Conservation (phyloP, 2,113 vertebrate species). For the Stigmatopora nigra region DNA sequence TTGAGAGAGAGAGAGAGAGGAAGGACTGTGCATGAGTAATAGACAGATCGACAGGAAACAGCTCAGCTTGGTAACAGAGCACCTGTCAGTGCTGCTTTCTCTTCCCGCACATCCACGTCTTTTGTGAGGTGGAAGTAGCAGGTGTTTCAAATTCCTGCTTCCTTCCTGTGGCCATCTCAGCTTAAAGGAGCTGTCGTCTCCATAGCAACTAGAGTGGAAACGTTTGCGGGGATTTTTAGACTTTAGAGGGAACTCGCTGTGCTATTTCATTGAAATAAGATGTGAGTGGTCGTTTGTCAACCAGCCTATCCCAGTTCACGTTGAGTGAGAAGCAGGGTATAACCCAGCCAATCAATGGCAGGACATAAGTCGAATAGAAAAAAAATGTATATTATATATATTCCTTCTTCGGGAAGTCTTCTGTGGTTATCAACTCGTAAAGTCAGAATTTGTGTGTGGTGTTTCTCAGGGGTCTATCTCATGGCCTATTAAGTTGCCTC, state of each 20-base stretch:
- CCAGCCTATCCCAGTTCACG: too few species aligned
- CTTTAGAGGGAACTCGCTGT: not conserved
- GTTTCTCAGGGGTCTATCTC: not conserved
- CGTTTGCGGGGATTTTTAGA: not conserved
- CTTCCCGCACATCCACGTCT: constrained; percentile 50
- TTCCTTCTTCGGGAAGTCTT: too few species aligned
- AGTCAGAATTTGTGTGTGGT: not conserved
- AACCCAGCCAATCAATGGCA: not conserved
- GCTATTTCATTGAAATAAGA: too few species aligned
- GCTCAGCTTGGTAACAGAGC: constrained; percentile 48
- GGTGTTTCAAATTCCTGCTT: constrained; percentile 61
- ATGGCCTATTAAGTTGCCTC: not conserved
- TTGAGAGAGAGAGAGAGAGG: constrained; percentile 29
- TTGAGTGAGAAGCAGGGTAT: not conserved
- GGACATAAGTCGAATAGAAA: too few species aligned
- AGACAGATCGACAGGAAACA: constrained; percentile 58
- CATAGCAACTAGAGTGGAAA: constrained; percentile 48
- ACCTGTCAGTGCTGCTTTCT: constrained; percentile 68
- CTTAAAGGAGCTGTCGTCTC: constrained; percentile 56
- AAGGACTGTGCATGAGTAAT: constrained; percentile 16
- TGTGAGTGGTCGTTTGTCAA: not conserved
- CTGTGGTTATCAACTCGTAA: too few species aligned
- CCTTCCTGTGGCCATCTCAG: constrained; percentile 68
- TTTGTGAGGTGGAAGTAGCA: constrained; percentile 51
- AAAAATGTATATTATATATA: too few species aligned